phyloP scores from a whole-genome alignment of 2,888 invertebrate species.

The Thereva nobilitata region DNA sequence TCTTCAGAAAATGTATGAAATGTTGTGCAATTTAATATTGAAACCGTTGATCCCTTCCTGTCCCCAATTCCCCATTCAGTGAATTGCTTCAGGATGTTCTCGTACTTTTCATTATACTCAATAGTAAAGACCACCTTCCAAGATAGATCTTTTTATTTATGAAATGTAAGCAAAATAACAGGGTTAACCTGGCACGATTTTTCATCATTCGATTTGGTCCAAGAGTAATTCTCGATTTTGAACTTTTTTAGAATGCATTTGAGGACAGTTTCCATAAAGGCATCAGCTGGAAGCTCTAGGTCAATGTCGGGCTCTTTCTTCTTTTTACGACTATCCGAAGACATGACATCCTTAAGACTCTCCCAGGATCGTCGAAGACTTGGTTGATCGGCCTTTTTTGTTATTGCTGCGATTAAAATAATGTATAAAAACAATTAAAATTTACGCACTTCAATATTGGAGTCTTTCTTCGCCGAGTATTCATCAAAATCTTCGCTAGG shows the following conservation, averaged over 20 bases:
- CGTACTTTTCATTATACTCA: conserved; percentile 64
- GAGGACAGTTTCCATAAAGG: conserved; percentile 58
- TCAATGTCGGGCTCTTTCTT: conserved; percentile 40
- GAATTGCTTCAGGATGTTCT: conserved; percentile 64
- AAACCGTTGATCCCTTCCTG: conserved; percentile 63
- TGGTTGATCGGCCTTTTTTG: conserved; percentile 35
- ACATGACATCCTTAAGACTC: conserved; percentile 42
- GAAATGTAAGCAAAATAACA: neutral
- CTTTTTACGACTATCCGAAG: conserved; percentile 34
- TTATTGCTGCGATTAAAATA: neutral
- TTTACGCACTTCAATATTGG: too few relatives aligned
- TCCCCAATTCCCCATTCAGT: conserved; percentile 66
- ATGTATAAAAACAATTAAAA: neutral
- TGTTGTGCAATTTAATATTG: conserved; percentile 68
- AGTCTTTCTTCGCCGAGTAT: too few relatives aligned
- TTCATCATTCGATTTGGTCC: conserved; percentile 61
- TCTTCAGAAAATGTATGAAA: conserved; percentile 47
- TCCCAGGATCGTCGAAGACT: conserved; percentile 44
- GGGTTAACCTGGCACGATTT: conserved; percentile 58
- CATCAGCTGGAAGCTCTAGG: conserved; percentile 46
- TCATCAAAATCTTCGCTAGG: neutral
- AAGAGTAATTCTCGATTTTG: conserved; percentile 63
- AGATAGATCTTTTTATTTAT: conserved; percentile 45
- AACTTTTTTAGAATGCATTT: conserved; percentile 61
- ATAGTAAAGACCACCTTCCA: conserved; percentile 63